Percentiles rank a stretch among this genome's conserved stretches.
These are phyloP conservation scores for Cosmia pyralina DNA, from an alignment of 2,888 invertebrate genomes.

Conservation along the genomic window DNA sequence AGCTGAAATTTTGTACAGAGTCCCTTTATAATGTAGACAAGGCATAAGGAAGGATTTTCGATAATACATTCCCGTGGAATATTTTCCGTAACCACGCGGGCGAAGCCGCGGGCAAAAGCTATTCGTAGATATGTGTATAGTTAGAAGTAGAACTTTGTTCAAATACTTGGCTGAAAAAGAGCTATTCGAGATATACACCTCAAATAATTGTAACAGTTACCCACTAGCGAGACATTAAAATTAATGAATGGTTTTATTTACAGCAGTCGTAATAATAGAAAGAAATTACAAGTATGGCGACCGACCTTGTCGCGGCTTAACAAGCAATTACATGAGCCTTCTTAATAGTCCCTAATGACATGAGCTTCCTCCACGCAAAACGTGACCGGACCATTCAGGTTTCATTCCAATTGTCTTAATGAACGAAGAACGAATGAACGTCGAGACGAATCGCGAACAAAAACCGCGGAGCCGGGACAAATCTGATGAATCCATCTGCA, in stretches of 20 bases:
- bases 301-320: conserved; percentile 68
- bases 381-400: conserved; percentile 69
- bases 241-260: conserved; percentile 58
- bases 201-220: conserved; percentile 21
- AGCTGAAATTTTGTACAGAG: too few relatives aligned
- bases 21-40: too few relatives aligned
- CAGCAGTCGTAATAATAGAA: conserved; percentile 66
- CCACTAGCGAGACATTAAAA: conserved; percentile 38
- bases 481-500: conserved; percentile 58
- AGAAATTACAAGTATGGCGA: conserved; percentile 67
- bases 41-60: too few relatives aligned
- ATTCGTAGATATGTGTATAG: too few relatives aligned
- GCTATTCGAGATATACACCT: conserved; percentile 3
- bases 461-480: conserved; percentile 62
- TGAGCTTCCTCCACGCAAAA: conserved; percentile 75
- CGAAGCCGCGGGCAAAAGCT: too few relatives aligned
- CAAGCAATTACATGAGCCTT: conserved; percentile 75
- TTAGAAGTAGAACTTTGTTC: neutral
- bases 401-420: conserved; percentile 65
- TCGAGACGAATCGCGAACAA: conserved; percentile 63
- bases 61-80: too few relatives aligned
- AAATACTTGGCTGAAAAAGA: neutral
- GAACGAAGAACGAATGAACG: conserved; percentile 60
- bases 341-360: conserved; percentile 81
- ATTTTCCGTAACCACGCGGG: too few relatives aligned